phyloP scores from a whole-genome alignment of 2,113 vertebrate genomes.

The Fulmarus glacialis region DNA sequence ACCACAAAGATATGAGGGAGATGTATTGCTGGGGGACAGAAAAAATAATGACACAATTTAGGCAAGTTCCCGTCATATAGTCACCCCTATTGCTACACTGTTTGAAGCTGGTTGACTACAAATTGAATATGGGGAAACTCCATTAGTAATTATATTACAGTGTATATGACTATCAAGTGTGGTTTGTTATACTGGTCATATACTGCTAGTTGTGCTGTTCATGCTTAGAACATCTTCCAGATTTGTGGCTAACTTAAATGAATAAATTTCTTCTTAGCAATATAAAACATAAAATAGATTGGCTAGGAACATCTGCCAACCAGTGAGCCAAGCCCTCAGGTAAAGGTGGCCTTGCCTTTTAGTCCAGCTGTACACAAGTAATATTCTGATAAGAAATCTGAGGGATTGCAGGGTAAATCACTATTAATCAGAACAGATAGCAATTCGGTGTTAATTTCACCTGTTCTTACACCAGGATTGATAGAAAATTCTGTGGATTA shows the following conservation, averaged over 20 bases:
- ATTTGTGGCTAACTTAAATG: neutral
- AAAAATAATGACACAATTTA: neutral
- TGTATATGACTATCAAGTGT: neutral
- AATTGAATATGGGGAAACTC: neutral
- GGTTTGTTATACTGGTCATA: neutral
- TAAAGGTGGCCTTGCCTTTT: constrained; percentile 9
- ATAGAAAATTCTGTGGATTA: constrained; percentile 33
- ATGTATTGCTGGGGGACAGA: neutral
- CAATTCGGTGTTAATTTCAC: constrained; percentile 21
- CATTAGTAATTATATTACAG: neutral
- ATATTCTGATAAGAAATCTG: neutral
- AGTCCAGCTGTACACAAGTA: constrained; percentile 14
- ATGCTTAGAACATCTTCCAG: neutral
- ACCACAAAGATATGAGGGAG: neutral
- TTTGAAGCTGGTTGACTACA: neutral
- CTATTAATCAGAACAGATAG: constrained; percentile 32
- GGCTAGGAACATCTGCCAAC: neutral
- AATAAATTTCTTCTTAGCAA: neutral
- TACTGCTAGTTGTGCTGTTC: neutral
- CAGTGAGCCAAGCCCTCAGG: neutral
- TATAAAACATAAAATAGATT: neutral
- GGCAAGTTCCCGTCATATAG: neutral
- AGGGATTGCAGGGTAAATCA: constrained; percentile 35
- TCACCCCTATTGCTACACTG: neutral
- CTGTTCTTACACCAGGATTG: constrained; percentile 1